Conservation (phyloP, 2,113 vertebrate species). For the Pelecanoides urinatrix region DNA sequence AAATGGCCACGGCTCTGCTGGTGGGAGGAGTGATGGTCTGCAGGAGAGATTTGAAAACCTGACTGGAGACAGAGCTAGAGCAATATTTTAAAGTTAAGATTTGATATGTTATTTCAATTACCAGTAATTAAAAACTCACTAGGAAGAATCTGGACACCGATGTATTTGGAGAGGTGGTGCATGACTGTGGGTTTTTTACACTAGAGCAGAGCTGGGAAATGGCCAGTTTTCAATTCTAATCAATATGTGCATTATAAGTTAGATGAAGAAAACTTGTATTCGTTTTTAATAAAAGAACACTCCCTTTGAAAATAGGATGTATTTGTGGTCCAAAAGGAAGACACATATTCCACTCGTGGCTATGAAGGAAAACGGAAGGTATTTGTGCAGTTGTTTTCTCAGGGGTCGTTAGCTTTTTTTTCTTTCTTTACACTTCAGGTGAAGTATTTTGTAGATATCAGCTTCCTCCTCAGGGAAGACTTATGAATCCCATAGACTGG, state of each 20-base stretch:
- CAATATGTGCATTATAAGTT: neutral
- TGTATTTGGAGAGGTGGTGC: neutral
- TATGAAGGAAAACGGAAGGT: neutral
- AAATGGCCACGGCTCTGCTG: neutral
- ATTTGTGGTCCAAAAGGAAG: neutral
- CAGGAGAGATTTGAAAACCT: neutral
- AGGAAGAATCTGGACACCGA: neutral
- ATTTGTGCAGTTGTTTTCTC: neutral
- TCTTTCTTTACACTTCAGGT: neutral
- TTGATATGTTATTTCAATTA: constrained; percentile 39
- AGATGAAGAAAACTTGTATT: neutral
- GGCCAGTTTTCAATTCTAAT: neutral
- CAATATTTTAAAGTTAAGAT: neutral
- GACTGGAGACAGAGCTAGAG: neutral
- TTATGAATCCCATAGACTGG: constrained; percentile 10
- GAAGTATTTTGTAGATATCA: neutral
- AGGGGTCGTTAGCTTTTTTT: neutral
- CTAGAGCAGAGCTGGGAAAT: neutral
- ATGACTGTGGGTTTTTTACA: neutral
- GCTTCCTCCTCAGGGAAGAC: constrained; percentile 5
- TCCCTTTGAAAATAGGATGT: neutral
- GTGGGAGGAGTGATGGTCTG: neutral
- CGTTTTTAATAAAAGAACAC: neutral
- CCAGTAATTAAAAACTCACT: neutral
- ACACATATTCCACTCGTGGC: neutral